Conservation (phyloP, 1,140 invertebrate species). For the Drosophila kikkawai region DNA sequence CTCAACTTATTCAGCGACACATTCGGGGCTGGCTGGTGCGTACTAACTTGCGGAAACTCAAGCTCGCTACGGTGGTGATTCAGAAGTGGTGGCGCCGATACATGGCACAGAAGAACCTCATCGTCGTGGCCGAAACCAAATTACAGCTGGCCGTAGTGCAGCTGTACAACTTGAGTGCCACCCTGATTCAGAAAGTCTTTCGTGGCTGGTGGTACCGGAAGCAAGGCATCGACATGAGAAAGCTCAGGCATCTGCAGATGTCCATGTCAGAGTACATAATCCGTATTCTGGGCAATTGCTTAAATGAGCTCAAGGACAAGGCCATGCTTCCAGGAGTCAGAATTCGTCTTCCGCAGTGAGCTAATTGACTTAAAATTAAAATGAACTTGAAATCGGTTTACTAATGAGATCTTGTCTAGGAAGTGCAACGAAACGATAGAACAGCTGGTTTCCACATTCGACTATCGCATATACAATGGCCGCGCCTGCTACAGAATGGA, state of each 20-base stretch:
- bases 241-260: slow-evolving; percentile 5
- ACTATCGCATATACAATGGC: slow-evolving; percentile 27
- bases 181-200: slow-evolving; percentile 52
- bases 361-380: neutral
- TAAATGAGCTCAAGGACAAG: neutral
- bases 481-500: slow-evolving; percentile 12
- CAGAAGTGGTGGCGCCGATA: slow-evolving; percentile 55
- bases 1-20: slow-evolving; percentile 56
- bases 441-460: neutral
- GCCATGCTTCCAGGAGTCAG: slow-evolving; percentile 12
- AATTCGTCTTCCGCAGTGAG: slow-evolving; percentile 9
- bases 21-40: slow-evolving; percentile 44
- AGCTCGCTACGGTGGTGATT: slow-evolving; percentile 15
- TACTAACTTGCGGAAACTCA: fast-evolving
- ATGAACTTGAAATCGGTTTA: neutral
- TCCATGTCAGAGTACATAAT: slow-evolving; percentile 3
- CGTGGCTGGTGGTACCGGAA: slow-evolving; percentile 66
- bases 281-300: neutral
- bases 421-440: neutral
- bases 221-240: slow-evolving; percentile 22
- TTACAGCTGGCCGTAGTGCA: slow-evolving; percentile 7
- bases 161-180: slow-evolving; percentile 7
- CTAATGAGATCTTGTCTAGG: neutral
- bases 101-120: neutral
- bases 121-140: neutral